phyloP scores from a whole-genome alignment of 2,113 vertebrate genomes.

The Brienomyrus brachyistius region DNA sequence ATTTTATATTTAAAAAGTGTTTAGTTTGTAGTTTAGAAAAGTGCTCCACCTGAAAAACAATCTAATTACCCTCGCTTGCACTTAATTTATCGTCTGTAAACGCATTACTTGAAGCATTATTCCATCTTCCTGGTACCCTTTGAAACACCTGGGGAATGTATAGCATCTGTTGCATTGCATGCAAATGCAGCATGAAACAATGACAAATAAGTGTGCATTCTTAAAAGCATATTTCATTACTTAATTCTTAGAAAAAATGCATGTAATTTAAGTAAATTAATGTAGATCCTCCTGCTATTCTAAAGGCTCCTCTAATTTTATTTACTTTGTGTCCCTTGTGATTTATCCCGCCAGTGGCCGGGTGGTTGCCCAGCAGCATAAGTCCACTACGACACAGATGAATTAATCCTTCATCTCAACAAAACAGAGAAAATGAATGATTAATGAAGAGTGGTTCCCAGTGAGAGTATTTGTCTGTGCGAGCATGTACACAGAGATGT shows the following conservation, averaged over 20 bases:
- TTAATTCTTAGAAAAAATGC: not conserved
- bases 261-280: not conserved
- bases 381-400: constrained; percentile 30
- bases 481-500: not conserved
- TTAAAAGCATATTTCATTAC: not conserved
- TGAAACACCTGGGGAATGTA: not conserved
- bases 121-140: not conserved
- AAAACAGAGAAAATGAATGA: constrained; percentile 29
- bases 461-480: not conserved
- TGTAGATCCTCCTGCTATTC: not conserved
- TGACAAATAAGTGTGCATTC: not conserved
- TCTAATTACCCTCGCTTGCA: not conserved
- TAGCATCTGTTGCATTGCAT: not conserved
- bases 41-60: not conserved
- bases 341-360: constrained; percentile 24
- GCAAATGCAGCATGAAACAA: not conserved
- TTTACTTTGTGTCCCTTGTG: not conserved
- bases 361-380: constrained; percentile 29
- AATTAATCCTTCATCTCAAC: constrained; percentile 24
- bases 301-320: not conserved
- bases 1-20: not conserved
- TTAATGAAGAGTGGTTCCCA: constrained; percentile 6
- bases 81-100: not conserved
- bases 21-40: constrained; percentile 4
- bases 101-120: not conserved